A percentile compares a stretch with the other conserved stretches of the same genome.
phyloP scores from a whole-genome alignment of 2,888 invertebrate genomes.

The Prenolepis imparis region DNA sequence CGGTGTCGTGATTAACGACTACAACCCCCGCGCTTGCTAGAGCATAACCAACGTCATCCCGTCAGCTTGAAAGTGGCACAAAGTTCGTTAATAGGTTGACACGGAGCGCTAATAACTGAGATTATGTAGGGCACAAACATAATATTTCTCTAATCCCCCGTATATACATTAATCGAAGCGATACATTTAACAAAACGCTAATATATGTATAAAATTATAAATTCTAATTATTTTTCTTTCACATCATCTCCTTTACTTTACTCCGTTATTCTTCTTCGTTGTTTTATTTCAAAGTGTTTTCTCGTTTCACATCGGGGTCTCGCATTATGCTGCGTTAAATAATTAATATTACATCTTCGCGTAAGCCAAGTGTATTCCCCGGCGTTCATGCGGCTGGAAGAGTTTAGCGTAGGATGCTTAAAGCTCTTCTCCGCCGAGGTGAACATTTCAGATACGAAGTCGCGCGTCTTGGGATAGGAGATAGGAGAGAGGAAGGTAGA shows the following conservation, averaged over 20 bases:
- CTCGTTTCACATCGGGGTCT: neutral
- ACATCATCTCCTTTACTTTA: neutral
- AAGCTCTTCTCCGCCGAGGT: constrained; percentile 44
- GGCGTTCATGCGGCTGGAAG: constrained; percentile 5
- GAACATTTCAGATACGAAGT: constrained; percentile 60
- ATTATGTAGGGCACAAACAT: neutral
- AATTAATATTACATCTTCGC: constrained; percentile 18
- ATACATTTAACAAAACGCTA: neutral
- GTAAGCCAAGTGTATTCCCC: constrained; percentile 31
- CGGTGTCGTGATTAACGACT: constrained; percentile 68
- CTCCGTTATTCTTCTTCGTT: neutral
- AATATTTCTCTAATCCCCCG: neutral
- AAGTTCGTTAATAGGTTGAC: constrained; percentile 26
- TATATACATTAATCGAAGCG: neutral
- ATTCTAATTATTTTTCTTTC: no score
- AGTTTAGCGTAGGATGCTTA: constrained; percentile 43
- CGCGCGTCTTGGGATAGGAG: constrained; percentile 18
- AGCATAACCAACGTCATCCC: constrained; percentile 31
- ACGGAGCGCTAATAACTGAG: neutral
- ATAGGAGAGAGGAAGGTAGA: constrained; percentile 17
- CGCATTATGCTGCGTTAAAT: neutral
- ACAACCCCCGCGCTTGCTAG: constrained; percentile 55
- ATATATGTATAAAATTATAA: neutral
- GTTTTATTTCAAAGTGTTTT: neutral
- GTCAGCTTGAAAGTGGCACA: neutral